Conservation (phyloP, 2,797 vertebrate genomes). For the Odontamblyopus lacepedii region DNA sequence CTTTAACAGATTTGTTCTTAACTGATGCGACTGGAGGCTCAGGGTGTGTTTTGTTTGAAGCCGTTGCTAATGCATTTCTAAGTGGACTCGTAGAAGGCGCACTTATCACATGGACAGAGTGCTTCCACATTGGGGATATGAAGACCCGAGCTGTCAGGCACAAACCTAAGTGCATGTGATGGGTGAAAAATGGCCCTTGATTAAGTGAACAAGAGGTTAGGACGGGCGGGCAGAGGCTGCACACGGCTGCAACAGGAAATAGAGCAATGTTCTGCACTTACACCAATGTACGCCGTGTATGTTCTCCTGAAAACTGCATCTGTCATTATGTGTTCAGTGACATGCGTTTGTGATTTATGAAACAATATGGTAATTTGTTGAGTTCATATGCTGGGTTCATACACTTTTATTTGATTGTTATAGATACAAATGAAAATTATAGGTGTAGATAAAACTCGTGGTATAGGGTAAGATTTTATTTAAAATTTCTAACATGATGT, state of each 20-base stretch:
- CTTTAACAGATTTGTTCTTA: constrained; percentile 9
- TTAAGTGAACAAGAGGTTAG: constrained; percentile 15
- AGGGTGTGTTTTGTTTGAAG: constrained; percentile 5
- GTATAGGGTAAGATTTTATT: too few species aligned
- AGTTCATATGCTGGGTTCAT: too few species aligned
- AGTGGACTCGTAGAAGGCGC: constrained; percentile 1
- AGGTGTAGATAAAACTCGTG: too few species aligned
- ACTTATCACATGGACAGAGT: constrained; percentile 9
- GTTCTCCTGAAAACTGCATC: not conserved
- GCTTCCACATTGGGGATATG: constrained; percentile 5
- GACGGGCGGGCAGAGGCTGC: not conserved
- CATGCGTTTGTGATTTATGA: too few species aligned
- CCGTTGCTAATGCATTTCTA: constrained; percentile 10
- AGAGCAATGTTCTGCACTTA: not conserved
- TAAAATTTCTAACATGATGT: too few species aligned
- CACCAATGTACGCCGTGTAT: not conserved
- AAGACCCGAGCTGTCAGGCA: constrained; percentile 6
- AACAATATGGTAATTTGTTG: too few species aligned
- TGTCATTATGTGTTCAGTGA: not conserved
- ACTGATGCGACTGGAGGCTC: constrained; percentile 1
- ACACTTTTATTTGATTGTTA: too few species aligned
- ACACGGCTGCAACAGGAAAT: not conserved
- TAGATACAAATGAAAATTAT: too few species aligned
- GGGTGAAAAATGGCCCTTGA: constrained; percentile 16
- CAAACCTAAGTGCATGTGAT: constrained; percentile 15